These are phyloP conservation scores for Avahi laniger DNA, from an alignment of 2,797 vertebrate genomes.

Conservation along the genomic window DNA sequence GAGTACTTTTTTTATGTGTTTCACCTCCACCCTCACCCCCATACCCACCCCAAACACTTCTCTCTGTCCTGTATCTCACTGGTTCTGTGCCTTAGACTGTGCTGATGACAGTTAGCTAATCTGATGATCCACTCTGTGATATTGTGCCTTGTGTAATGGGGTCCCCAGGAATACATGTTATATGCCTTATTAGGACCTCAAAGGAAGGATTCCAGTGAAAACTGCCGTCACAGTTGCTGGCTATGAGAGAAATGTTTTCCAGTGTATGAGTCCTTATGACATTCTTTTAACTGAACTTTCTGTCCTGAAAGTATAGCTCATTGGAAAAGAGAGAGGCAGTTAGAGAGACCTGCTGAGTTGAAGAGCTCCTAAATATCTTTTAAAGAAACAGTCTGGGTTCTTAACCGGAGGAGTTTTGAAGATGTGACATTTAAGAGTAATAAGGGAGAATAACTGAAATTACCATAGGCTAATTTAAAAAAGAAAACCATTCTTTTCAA, in stretches of 20 bases:
- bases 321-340: neutral
- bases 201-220: neutral
- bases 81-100: neutral
- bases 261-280: neutral
- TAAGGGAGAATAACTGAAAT: neutral
- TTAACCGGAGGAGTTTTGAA: neutral
- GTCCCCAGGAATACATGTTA: neutral
- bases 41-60: neutral
- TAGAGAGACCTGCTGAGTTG: neutral
- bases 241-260: neutral
- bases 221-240: neutral
- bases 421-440: neutral
- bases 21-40: neutral
- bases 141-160: neutral
- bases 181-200: neutral
- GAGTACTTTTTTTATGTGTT: neutral
- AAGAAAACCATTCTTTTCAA: neutral
- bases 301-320: neutral
- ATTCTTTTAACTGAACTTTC: neutral
- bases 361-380: conserved; percentile 13
- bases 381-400: neutral
- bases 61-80: neutral
- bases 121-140: neutral
- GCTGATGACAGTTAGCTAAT: neutral
- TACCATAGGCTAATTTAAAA: neutral